These are phyloP conservation scores for Natrix natrix DNA, from an alignment of 2,797 vertebrate genomes.

Conservation along the genomic window DNA sequence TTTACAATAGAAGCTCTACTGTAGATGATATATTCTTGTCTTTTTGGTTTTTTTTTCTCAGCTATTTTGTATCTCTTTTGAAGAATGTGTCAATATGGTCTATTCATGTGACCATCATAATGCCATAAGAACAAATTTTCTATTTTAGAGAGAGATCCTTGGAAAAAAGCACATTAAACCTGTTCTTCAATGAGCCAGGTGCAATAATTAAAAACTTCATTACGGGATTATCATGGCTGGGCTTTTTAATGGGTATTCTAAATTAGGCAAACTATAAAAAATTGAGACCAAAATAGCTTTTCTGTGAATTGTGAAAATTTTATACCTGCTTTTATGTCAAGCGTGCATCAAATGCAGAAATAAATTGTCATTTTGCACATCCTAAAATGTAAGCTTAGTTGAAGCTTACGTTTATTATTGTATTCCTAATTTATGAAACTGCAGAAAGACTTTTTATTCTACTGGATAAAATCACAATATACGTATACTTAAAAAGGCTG, in stretches of 20 bases:
- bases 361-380: background rate
- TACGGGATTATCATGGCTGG: background rate
- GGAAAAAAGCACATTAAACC: background rate
- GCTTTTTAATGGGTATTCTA: background rate
- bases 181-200: background rate
- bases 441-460: background rate
- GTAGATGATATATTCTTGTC: background rate
- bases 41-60: background rate
- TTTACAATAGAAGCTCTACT: background rate
- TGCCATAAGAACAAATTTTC: background rate
- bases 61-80: background rate
- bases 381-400: background rate
- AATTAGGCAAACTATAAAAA: background rate
- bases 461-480: slow-evolving; percentile 20
- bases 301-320: background rate
- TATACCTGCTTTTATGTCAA: background rate
- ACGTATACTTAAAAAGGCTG: slow-evolving; percentile 33
- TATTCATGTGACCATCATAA: background rate
- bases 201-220: background rate
- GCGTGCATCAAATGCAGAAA: background rate
- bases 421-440: slow-evolving; percentile 22
- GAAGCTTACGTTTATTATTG: background rate
- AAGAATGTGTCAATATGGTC: background rate
- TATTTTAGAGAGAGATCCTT: background rate
- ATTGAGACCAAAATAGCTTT: background rate